These are phyloP conservation scores for Agriopis marginaria DNA, from an alignment of 2,888 invertebrate genomes.

Conservation along the genomic window DNA sequence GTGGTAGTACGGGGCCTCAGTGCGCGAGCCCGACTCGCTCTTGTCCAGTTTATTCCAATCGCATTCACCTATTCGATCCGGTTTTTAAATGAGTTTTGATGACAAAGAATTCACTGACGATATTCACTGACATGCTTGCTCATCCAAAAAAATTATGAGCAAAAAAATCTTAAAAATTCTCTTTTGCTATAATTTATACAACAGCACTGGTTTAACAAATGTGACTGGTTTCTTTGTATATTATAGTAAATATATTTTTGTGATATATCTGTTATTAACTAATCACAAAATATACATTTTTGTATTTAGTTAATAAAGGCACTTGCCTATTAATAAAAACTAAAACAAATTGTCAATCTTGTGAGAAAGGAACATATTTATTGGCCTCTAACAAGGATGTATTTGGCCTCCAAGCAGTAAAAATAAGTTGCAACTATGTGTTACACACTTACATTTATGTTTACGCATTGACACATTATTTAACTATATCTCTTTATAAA, in stretches of 20 bases:
- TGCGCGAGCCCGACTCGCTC: no score
- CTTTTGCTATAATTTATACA: constrained; percentile 1
- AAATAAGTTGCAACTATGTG: constrained; percentile 1
- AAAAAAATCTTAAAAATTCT: background rate
- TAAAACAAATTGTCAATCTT: no score
- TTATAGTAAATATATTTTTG: background rate
- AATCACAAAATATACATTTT: no score
- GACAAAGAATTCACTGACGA: constrained; percentile 12
- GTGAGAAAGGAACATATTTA: background rate
- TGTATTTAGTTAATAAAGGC: background rate
- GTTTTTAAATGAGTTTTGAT: constrained; percentile 16
- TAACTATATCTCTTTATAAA: background rate
- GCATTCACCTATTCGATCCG: background rate
- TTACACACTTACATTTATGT: background rate
- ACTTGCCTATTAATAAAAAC: background rate
- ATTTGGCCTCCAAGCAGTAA: background rate
- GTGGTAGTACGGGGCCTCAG: no score
- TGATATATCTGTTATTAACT: background rate
- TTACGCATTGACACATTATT: constrained; percentile 3
- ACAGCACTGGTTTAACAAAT: background rate
- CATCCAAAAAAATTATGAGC: background rate
- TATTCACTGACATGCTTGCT: background rate
- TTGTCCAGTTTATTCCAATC: no score
- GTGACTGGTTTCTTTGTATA: background rate
- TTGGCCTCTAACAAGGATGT: no score